Evolutionary conservation across 2,888 invertebrate genomes (phyloP), one percentile per base, ranked within the genome.

Genomic region (Lithophane semibrunnea): DNA sequence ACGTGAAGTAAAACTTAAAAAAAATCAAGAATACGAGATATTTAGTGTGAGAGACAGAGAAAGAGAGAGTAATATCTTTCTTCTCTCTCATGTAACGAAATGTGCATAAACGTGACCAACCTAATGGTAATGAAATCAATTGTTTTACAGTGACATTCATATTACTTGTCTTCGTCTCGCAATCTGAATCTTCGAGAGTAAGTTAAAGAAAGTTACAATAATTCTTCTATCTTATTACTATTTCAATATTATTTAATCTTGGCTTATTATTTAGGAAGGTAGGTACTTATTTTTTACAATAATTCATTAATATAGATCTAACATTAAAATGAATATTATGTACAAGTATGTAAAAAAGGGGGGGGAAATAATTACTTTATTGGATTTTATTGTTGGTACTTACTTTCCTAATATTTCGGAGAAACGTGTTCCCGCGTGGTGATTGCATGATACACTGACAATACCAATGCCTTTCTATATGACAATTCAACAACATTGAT

Each of bases 131-230:
- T 8, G 9, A 10, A 49, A n/a, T 42, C 2, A 13, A 47, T 69
- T 67, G 0, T 64, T 82, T 88, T 76, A 56, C 87, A 87, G 87
- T 76, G 61, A 52, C 68, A 2, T 16, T 82, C 54, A 9, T 84
- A 18, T 24, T 85, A 12, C 8, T 88, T 37, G 58, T 77, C 54
- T 69, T 74, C 8, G 49, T 83, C 24, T 86, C 73, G 70, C 68
- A 73, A 52, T 74, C 74, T 21, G 80, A 84, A 52, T 61, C 77
- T 24, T 71, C 72, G 4, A 84, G 82, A 83, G 89, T 89, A 79
- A 89, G 89, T 85, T 24, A 16, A 16, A 60, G 8, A 7, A 47
- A 9, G 9, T 29, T 24, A 1, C 52, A 16, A 71, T 9, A 16
- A 71, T 9, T 29, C 9, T 24, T 56, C 12, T 29, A 44, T 13